Conservation (phyloP, 1,140 invertebrate genomes). For the Calliopsis andreniformis region DNA sequence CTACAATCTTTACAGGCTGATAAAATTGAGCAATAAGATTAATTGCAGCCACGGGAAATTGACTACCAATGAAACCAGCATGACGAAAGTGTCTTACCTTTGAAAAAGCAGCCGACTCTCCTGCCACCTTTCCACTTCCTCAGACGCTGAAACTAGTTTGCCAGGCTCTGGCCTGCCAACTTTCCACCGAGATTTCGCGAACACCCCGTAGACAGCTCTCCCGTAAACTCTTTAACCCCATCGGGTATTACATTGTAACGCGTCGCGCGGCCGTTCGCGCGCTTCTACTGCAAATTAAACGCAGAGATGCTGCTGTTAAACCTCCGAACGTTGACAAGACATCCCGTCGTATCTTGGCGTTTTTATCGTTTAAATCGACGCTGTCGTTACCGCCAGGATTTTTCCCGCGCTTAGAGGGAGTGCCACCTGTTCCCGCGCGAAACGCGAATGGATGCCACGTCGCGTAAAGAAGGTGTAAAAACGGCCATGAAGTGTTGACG, state of each 20-base stretch:
- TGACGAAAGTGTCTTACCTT: too few relatives aligned
- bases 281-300: constrained; percentile 40
- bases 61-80: too few relatives aligned
- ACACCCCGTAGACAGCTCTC: constrained; percentile 3
- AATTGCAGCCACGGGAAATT: too few relatives aligned
- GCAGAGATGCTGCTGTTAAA: constrained; percentile 35
- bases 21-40: too few relatives aligned
- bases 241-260: constrained; percentile 39
- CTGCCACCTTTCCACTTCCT: too few relatives aligned
- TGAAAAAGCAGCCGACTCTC: too few relatives aligned
- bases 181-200: background rate
- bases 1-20: too few relatives aligned
- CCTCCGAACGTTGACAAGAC: constrained; percentile 25
- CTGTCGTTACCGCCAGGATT: constrained; percentile 10
- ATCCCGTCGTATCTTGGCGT: constrained; percentile 5
- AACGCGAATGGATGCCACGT: constrained; percentile 4
- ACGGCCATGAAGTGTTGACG: constrained; percentile 12
- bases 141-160: too few relatives aligned
- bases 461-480: constrained; percentile 19
- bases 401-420: constrained; percentile 26
- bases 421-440: constrained; percentile 24
- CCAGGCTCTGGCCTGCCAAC: too few relatives aligned
- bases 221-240: constrained; percentile 40
- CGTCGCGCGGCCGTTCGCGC: background rate
- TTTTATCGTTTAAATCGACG: constrained; percentile 27